Base-by-base conservation (phyloP, 1,140 invertebrate species). In the Zelostemma sp. region DNA sequence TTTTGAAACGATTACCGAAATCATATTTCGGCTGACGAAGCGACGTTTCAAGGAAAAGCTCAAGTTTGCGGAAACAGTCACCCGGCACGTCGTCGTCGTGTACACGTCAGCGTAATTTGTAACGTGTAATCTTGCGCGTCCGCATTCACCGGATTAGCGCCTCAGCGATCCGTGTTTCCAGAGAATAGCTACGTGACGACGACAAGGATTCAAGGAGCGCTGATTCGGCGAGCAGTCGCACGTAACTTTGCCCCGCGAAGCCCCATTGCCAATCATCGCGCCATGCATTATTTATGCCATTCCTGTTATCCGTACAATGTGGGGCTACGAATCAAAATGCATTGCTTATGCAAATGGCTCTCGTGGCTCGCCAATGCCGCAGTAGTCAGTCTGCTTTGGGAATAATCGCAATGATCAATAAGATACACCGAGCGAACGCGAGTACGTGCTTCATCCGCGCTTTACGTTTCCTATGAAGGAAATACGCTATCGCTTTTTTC, bases 221-320 rank as follows among this genome's bases (percentile, higher is more conserved):
- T 38, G 28, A 46, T 63, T 59, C 46, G 38, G 46, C 51, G 63
- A 72, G 68, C 60, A 49, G 60, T 68, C 55, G 65, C 67, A 54
- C 62, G n/a, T n/a, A n/a, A n/a, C n/a, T n/a, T n/a, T n/a, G 67
- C 54, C 66, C 65, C 55, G 68, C 70, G 63, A 71, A 74, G 66
- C 68, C 58, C 59, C 69, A 72, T 73, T 56, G 65, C 72, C 77
- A 75, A 81, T 80, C 77, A 81, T 83, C 77, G 81, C 77, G 77
- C 68, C 77, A 82, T 84, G 79, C 80, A 83, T 84, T 83, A 84
- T 84, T 82, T 84, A 84, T 83, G 80, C 76, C 80, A 68, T 80
- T 79, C 73, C 69, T 55, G 61, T 62, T 51, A 64, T 63, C 68
- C 73, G 65, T 53, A 71, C 78, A 78, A 77, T 80, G 80, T 72